Evolutionary conservation across 2,113 vertebrate genomes (phyloP), one percentile per base, ranked within the genome.

Genomic region (Antennarius striatus): DNA sequence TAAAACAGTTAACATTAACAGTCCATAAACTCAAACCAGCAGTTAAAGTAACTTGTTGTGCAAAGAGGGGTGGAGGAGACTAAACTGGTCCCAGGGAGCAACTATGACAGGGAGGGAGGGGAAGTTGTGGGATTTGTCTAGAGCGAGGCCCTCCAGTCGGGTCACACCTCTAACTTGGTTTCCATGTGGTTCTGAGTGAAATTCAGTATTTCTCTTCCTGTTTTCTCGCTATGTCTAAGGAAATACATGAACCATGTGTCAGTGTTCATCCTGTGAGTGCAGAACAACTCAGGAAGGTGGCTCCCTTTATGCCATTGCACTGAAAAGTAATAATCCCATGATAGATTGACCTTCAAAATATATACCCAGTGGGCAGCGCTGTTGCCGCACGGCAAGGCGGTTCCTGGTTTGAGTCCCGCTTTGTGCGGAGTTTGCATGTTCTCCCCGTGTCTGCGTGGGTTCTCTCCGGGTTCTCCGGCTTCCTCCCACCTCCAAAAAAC

Each of bases 1-100:
- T 70, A 84, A 75, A 85, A 75, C 57, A 15, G 75, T 83, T 78
- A 72, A 74, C 73, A 78, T 80, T 69, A 85, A 77, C 66, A 85
- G 80, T 81, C 78, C 62, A 86, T 85, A 78, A 86, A 60, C 65
- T 58, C 60, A 79, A 81, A 82, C 28, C 30, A 45, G 79, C 76
- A 75, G 63, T 81, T 75, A 83, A 80, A 76, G 52, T 49, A 71
- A 56, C 32, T 61, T 3, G 2, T 68, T 72, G 72, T 75, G 63
- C 30, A 75, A 85, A 86, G 74, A 90, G 83, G 81, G 81, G 57
- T 55, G 53, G 9, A 48, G 48, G 32, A 56, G 56, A 60, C 65
- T 67, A 42, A 66, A 77, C 42, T 49, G 71, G 61, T 68, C 67
- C 47, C 56, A 58, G 29, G 29, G 61, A 56, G 72, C 73, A 52